These are phyloP conservation scores for Labeo calbasu DNA, from an alignment of 2,797 vertebrate species.

Conservation along the genomic window DNA sequence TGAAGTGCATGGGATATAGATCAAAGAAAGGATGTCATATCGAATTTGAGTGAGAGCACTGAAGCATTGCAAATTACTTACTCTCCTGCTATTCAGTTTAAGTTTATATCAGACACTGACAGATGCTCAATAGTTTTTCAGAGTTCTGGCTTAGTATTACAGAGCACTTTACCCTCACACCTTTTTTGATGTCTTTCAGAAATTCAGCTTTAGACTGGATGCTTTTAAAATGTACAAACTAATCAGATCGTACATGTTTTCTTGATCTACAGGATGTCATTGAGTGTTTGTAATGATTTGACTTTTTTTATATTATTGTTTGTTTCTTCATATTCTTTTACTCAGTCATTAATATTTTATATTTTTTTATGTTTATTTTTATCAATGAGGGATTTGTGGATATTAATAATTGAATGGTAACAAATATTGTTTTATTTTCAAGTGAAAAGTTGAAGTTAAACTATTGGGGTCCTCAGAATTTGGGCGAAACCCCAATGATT, in stretches of 20 bases:
- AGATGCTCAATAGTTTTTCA: slow-evolving; percentile 48
- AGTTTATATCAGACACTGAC: slow-evolving; percentile 51
- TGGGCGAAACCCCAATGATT: no score
- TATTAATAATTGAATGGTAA: no score
- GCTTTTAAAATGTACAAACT: background rate
- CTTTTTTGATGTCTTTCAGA: background rate
- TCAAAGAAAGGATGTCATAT: slow-evolving; percentile 45
- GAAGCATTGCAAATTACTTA: slow-evolving; percentile 48
- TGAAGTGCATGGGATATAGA: slow-evolving; percentile 28
- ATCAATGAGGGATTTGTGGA: no score
- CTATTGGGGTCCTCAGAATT: no score
- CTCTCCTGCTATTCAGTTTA: slow-evolving; percentile 37
- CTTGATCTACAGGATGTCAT: background rate
- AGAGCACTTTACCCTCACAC: background rate
- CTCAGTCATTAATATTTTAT: background rate
- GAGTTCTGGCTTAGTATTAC: slow-evolving; percentile 33
- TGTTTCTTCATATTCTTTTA: background rate
- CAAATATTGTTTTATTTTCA: no score
- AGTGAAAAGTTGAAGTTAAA: no score
- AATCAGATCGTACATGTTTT: slow-evolving; percentile 5
- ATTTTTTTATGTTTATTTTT: no score
- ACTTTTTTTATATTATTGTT: no score
- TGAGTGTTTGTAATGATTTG: background rate
- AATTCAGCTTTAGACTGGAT: background rate
- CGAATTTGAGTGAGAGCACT: slow-evolving; percentile 42